Evolutionary conservation across 2,888 invertebrate genomes (phyloP), one percentile per base, ranked within the genome.

Genomic region (Apoda limacodes): DNA sequence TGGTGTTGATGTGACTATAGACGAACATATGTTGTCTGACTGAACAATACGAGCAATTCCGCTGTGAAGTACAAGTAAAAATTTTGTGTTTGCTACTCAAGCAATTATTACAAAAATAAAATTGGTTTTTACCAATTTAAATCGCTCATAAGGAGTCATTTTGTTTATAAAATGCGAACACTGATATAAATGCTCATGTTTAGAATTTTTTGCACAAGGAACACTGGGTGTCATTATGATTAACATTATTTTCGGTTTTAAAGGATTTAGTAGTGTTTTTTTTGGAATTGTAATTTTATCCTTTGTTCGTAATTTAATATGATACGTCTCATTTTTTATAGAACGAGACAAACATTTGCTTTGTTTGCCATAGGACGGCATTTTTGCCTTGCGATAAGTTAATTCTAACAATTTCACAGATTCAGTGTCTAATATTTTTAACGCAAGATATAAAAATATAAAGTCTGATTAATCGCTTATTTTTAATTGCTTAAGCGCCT

Each of bases 401-500:
- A 31, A 25, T 21, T 31, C 31, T n/a, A 31, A 31, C 20, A n/a
- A n/a, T 25, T 30, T 34, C 17, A 30, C 22, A 9, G 30, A 30
- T 21, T 35, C 30, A 5, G 27, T 23, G 22, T 35, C 30, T 9
- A 35, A 30, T 20, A 28, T 30, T 21, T 24, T 25, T 23, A 30
- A 10, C 22, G 30, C 35, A 9, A 35, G 28, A 13, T 27, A 27
- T 28, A 35, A 27, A 28, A 35, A 30, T 15, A 35, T 27, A 21
- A 35, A 35, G 26, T 35, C 35, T 9, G 27, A 21, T 24, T 30
- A 27, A 27, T 30, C 30, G 9, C 12, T 17, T 23, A 35, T 15
- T 14, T 30, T 23, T 15, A 35, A 30, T 21, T 35, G 27, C 14
- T 35, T 35, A 2, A 35, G n/a, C 5, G 35, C 35, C 15, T 30